These are phyloP conservation scores for Megalurothrips usitatus DNA, from an alignment of 2,888 invertebrate species.

Conservation along the genomic window DNA sequence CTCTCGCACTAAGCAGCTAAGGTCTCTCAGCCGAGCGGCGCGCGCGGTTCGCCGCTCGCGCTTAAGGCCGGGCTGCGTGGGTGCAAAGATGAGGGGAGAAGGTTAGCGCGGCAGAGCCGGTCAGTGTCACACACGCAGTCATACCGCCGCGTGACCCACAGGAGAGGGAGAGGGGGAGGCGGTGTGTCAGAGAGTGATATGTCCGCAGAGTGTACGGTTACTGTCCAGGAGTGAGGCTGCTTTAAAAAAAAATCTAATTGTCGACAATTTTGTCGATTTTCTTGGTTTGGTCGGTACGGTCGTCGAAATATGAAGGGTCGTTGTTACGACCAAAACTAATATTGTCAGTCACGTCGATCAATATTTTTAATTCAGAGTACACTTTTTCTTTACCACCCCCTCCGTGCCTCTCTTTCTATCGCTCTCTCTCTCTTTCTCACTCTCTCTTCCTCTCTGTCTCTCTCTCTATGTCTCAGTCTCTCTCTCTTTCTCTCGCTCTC, in stretches of 20 bases:
- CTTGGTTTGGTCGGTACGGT: no score
- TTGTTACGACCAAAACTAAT: no score
- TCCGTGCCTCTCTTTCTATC: not conserved
- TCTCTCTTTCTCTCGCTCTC: constrained; percentile 36
- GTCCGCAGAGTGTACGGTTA: no score
- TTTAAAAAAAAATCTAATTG: no score
- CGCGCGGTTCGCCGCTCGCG: not conserved
- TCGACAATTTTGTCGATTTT: no score
- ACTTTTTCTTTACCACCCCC: no score
- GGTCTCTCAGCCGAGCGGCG: not conserved
- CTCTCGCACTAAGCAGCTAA: not conserved
- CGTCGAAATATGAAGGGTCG: no score
- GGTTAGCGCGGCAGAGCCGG: not conserved
- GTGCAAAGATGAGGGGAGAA: not conserved
- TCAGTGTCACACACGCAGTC: no score
- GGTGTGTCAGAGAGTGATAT: not conserved
- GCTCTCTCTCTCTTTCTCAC: not conserved
- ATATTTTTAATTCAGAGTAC: no score
- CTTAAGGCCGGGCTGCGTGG: not conserved
- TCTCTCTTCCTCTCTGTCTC: constrained; percentile 29
- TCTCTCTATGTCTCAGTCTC: constrained; percentile 42
- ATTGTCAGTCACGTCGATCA: no score
- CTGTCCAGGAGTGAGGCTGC: no score
- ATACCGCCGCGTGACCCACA: not conserved
- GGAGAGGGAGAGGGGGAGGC: not conserved